Base-by-base conservation (phyloP, 2,888 invertebrate species). In the Odontocerum albicorne region DNA sequence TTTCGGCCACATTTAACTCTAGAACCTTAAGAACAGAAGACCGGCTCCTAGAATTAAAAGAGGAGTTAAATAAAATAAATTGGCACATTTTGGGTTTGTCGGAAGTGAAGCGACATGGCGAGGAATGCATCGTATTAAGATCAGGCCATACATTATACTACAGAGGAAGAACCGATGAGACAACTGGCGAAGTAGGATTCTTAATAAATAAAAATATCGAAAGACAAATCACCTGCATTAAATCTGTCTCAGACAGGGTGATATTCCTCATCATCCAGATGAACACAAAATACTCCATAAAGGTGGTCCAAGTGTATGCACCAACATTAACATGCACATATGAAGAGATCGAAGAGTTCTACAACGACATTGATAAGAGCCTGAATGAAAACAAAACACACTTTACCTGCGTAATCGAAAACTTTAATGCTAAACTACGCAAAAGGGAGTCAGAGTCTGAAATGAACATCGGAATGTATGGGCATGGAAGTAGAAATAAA, bases 11-110 rank as follows among this genome's bases (percentile, higher is more conserved):
- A 4, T 35, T 35, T 12, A 35, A 35, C 12, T 35, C 12, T 7
- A 35, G 35, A 35, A 35, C 35, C 12, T 12, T 35, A 12, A 35
- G 35, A 12, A 35, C 35, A 35, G 35, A 35, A 12, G 35, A 35
- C 8, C 35, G 35, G 4, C 35, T 35, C 13, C n/a, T 35, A 4
- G 35, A 35, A 35, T 12, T 35, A 12, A 12, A 35, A 12, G 35
- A 35, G 12, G 35, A 35, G 12, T 12, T 35, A 12, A n/a, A 7
- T 12, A 35, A 35, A 35, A 12, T 35, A 7, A 35, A 35, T 10
- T 35, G 35, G 35, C 35, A 35, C 12, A 12, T 35, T 12, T 12
- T 35, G 12, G 35, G 35, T 12, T 12, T 35, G 4, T 35, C 35
- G 12, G 35, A 35, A 12, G 13, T 35, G 4, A 35, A 35, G 35